phyloP scores from a whole-genome alignment of 2,113 vertebrate genomes.

The Polypterus senegalus region DNA sequence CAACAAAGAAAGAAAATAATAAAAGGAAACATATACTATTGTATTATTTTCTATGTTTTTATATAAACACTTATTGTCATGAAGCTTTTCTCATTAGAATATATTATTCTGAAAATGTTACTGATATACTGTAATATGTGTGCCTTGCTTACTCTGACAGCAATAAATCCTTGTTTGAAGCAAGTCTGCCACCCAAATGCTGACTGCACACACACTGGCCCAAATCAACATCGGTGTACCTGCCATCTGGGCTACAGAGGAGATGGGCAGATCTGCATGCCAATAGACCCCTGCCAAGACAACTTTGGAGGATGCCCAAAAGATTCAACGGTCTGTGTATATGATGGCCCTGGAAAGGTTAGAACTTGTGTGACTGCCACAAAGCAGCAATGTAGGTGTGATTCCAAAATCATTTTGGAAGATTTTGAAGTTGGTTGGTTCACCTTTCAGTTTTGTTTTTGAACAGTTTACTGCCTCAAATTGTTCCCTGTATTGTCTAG shows the following conservation, averaged over 20 bases:
- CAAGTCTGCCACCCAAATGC: constrained; percentile 56
- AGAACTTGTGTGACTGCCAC: constrained; percentile 13
- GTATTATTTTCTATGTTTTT: too few species aligned
- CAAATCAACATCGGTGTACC: constrained; percentile 57
- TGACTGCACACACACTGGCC: constrained; percentile 59
- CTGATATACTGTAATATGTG: too few species aligned
- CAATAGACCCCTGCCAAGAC: constrained; percentile 68
- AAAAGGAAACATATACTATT: too few species aligned
- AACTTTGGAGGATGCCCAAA: constrained; percentile 50
- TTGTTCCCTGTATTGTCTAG: too few species aligned
- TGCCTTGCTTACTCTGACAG: constrained; percentile 32
- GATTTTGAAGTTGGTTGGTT: neutral
- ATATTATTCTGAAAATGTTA: too few species aligned
- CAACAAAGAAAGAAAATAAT: too few species aligned
- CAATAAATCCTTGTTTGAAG: constrained; percentile 68
- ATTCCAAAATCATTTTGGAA: neutral
- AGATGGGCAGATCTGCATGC: constrained; percentile 67
- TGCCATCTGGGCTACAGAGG: constrained; percentile 68
- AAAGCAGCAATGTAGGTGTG: too few species aligned
- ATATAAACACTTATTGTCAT: too few species aligned
- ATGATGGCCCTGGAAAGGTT: constrained; percentile 75
- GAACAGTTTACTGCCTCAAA: too few species aligned
- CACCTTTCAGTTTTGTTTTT: neutral
- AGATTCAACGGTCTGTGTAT: constrained; percentile 55
- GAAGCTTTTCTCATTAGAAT: too few species aligned